These are phyloP conservation scores for Plagiodera versicolora DNA, from an alignment of 2,888 invertebrate genomes.

Conservation along the genomic window DNA sequence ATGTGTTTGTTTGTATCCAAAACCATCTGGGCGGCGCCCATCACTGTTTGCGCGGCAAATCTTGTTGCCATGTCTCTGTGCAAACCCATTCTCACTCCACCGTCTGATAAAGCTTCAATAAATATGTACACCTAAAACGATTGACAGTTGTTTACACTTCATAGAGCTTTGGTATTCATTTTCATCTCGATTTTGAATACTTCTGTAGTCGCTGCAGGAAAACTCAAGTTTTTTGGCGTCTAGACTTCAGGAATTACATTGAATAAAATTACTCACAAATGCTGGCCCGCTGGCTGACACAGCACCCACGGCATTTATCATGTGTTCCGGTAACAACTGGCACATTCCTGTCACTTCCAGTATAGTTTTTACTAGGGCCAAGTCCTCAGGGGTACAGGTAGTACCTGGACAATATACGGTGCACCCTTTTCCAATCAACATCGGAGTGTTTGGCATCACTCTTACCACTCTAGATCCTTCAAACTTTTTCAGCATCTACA, in stretches of 20 bases:
- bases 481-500: conserved; percentile 40
- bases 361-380: conserved; percentile 61
- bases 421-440: conserved; percentile 72
- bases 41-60: conserved; percentile 81
- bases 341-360: conserved; percentile 66
- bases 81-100: conserved; percentile 88
- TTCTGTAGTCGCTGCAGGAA: no score
- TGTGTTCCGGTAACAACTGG: conserved; percentile 74
- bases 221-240: no score
- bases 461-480: conserved; percentile 62
- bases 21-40: conserved; percentile 80
- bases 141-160: no score
- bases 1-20: conserved; percentile 76
- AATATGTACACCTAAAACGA: conserved; percentile 72
- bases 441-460: conserved; percentile 88
- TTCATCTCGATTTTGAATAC: no score
- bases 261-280: conserved; percentile 79
- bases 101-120: conserved; percentile 91
- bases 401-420: conserved; percentile 64
- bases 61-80: conserved; percentile 76
- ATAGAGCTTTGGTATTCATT: no score
- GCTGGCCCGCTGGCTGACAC: conserved; percentile 90
- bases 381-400: conserved; percentile 59
- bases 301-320: conserved; percentile 78
- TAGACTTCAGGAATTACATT: no score